Base-by-base conservation (phyloP, 2,888 invertebrate species). In the Nipponacmea schrenckii region DNA sequence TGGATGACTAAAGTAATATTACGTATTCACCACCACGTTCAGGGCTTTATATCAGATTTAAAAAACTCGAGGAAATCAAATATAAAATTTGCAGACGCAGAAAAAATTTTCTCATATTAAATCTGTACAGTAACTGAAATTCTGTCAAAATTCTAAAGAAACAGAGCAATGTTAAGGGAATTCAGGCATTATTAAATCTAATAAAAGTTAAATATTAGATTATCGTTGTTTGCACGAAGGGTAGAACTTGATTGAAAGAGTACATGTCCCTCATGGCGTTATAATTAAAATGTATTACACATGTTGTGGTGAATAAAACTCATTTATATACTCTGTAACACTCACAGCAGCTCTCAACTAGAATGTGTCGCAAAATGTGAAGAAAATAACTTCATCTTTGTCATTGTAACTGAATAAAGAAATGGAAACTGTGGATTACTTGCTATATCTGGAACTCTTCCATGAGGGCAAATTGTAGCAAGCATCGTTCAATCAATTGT, bases 81-180 rank as follows among this genome's bases (percentile, higher is more conserved):
- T 39, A 39, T 39, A 39, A 39, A 39, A 39, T 39, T 39, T 39
- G 39, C 39, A 39, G 39, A 39, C 39, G 39, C 39, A 39, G 5
- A 39, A 39, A 39, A 39, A 39, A 2, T 39, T 5, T 39, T 39
- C 39, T 39, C 39, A 39, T 39, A 39, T 39, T 39, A 39, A 39
- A 39, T 39, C 39, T 39, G 39, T 39, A 39, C 39, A 39, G 39
- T 39, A 39, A 39, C 8, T 39, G 39, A 39, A 39, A 39, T 39
- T 39, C 39, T 39, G 39, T 39, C 1, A 10, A 39, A 39, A 39
- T 39, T 39, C 1, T 39, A 7, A 8, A 39, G 39, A 39, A 39
- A 39, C 39, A 39, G 39, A 39, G 8, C 1, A 39, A 94, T 77
- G 94, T 96, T 90, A 95, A 95, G 72, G 82, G 82, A 77, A 81